A percentile compares a stretch with the other conserved stretches of the same genome.
phyloP scores from a whole-genome alignment of 1,140 invertebrate species.

The Trichoplusia ni region DNA sequence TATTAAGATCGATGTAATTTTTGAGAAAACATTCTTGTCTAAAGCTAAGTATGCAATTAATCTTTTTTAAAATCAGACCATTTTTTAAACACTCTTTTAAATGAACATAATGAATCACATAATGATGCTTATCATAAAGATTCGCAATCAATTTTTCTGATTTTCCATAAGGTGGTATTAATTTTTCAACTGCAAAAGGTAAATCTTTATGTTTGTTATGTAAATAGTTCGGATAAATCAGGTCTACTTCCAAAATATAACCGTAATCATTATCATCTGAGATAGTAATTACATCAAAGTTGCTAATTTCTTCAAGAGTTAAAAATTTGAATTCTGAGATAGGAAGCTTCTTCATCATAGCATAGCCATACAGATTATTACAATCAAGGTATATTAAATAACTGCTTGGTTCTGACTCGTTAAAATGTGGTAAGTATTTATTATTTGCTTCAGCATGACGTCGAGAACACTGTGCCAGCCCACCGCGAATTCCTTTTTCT shows the following conservation, averaged over 20 bases:
- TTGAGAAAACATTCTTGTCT: not conserved
- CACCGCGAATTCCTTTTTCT: slow-evolving; percentile 27
- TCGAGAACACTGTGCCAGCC: not conserved
- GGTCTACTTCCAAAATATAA: not conserved
- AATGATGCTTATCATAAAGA: not conserved
- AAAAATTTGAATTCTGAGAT: not conserved
- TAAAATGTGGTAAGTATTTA: slow-evolving; percentile 22
- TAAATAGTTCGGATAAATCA: not conserved
- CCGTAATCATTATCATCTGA: not conserved
- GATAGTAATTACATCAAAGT: not conserved
- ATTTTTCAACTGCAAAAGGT: not conserved
- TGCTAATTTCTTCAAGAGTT: not conserved
- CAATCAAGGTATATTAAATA: not conserved
- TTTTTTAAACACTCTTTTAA: not conserved
- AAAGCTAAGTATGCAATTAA: not conserved
- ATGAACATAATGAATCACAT: not conserved
- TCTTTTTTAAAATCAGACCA: not conserved
- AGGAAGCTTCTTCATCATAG: not conserved
- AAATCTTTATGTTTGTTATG: not conserved
- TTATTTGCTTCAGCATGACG: slow-evolving; percentile 21
- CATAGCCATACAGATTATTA: not conserved
- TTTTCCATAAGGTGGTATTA: not conserved
- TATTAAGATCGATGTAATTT: not conserved
- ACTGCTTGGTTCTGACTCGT: not conserved
- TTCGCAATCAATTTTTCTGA: not conserved